A percentile compares a stretch with the other conserved stretches of the same genome.
Conservation (phyloP, 23 tunicate genomes). For the Corella eumyota region DNA sequence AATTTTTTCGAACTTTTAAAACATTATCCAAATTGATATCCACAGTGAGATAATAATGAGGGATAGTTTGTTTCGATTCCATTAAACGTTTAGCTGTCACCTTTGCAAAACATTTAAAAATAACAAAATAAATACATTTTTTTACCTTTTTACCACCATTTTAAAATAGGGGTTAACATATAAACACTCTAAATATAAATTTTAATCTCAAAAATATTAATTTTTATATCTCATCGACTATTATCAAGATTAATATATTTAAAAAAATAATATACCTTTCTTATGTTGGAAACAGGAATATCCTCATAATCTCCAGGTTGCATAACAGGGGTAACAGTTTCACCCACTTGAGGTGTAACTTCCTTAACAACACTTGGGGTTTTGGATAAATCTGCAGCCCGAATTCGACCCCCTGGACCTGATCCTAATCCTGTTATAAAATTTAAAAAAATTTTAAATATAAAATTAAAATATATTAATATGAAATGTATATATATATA, state of each 20-base stretch:
- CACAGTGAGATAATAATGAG: constrained; percentile 87
- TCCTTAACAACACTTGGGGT: constrained; percentile 17
- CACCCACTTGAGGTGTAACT: constrained; percentile 4
- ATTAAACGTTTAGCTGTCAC: constrained; percentile 68
- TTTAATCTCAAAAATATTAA: background rate
- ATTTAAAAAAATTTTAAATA: background rate
- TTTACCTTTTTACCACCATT: background rate
- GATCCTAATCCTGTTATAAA: constrained; percentile 35
- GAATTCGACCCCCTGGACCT: constrained; percentile 74
- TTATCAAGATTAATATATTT: background rate
- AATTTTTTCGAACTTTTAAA: constrained; percentile 29
- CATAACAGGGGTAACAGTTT: background rate
- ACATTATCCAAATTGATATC: constrained; percentile 81
- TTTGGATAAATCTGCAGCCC: constrained; percentile 69
- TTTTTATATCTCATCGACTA: background rate
- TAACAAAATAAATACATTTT: background rate
- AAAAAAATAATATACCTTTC: constrained; percentile 35
- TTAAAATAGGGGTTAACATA: background rate
- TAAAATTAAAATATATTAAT: background rate
- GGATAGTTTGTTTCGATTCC: constrained; percentile 91
- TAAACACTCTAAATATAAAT: background rate
- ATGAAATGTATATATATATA: no score
- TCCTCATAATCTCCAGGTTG: constrained; percentile 48
- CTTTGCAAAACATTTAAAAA: constrained; percentile 7
- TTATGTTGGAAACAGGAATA: constrained; percentile 53